These are phyloP conservation scores for Nesidiocoris tenuis DNA, from an alignment of 2,888 invertebrate genomes.

Conservation along the genomic window DNA sequence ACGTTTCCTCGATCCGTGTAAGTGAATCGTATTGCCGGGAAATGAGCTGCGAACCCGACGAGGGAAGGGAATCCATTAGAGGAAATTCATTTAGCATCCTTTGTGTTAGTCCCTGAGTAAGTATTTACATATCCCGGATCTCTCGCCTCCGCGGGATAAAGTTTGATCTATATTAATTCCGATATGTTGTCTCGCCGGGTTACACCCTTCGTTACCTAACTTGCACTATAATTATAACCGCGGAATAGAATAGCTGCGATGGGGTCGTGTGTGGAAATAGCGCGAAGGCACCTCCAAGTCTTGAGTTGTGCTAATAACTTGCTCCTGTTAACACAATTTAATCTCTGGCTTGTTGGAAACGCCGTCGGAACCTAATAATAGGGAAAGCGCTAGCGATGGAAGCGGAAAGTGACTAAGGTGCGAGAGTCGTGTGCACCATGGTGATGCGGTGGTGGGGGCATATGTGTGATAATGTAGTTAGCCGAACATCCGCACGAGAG, in stretches of 20 bases:
- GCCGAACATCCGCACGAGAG: slow-evolving; percentile 33
- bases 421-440: slow-evolving; percentile 4
- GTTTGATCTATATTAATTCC: slow-evolving; percentile 3
- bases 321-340: slow-evolving; percentile 47
- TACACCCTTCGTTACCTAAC: slow-evolving; percentile 5
- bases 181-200: slow-evolving; percentile 20
- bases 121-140: neutral
- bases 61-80: neutral
- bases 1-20: no score
- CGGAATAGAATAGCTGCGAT: slow-evolving; percentile 1
- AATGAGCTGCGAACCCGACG: neutral
- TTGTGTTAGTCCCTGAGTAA: neutral
- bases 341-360: slow-evolving; percentile 45
- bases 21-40: no score
- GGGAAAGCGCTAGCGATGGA: slow-evolving; percentile 15
- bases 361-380: slow-evolving; percentile 47
- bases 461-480: slow-evolving; percentile 48
- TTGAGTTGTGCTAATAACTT: slow-evolving; percentile 47
- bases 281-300: slow-evolving; percentile 10
- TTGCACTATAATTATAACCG: slow-evolving; percentile 30
- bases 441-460: neutral
- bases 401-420: slow-evolving; percentile 40
- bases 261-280: neutral
- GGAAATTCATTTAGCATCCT: neutral
- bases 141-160: neutral